Evolutionary conservation across 2,797 vertebrate genomes (phyloP), one percentile per base, ranked within the genome.

Genomic region (Erpetoichthys calabaricus): DNA sequence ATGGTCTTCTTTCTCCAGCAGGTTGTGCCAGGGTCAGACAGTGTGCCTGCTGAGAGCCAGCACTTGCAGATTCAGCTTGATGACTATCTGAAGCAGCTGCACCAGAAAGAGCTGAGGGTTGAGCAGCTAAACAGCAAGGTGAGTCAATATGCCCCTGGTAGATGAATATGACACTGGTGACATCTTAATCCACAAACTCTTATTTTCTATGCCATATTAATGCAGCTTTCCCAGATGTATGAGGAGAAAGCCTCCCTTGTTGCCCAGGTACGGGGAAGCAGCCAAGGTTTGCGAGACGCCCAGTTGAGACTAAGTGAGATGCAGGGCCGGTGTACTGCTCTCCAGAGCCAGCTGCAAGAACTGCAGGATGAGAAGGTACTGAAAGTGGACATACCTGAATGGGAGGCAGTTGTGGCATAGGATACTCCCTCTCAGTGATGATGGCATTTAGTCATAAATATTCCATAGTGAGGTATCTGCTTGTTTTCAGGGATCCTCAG

Each of bases 111-210:
- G 59, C 70, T 84, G 60, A 71, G 76, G 67, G 81, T 87, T 65
- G 80, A 86, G 63, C 80, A 84, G 45, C 61, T 86, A 41, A 83
- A 80, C 63, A 80, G 65, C 67, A 88, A 83, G 79, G 86, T 86
- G 63, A 42, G 58, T 64, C 8, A 61, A 59, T 64, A n/a, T 10
- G 44, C 7, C 3, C 41, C 3, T 45, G 5, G 9, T 5, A 9
- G 4, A 4, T 44, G n/a, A n/a, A 49, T 7, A 7, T 3, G 7
- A 7, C n/a, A 6, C 47, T 3, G 7, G 7, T 3, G 3, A 7
- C 42, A 9, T 5, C 51, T 5, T 53, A 6, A 3, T 10, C 6
- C 4, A 6, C 4, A 6, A 53, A 6, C 8, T 44, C 10, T 5
- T 41, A 4, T 44, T 59, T 8, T 7, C 42, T 9, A 9, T 50